Conservation (phyloP, 2,113 vertebrate species). For the Catagonus wagneri region DNA sequence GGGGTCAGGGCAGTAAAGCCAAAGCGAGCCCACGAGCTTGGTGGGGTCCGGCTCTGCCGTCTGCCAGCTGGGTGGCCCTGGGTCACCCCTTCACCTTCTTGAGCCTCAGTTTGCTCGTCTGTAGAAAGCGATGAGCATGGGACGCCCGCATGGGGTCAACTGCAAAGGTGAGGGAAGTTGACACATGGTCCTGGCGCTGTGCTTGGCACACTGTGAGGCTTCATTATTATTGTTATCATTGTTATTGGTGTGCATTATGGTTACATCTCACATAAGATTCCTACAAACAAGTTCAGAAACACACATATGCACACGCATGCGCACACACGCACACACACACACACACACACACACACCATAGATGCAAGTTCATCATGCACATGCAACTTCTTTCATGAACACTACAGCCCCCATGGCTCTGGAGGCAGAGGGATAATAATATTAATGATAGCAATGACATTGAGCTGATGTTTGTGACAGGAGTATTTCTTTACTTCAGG, state of each 20-base stretch:
- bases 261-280: no score
- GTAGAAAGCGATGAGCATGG: not conserved
- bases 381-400: not conserved
- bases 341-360: not conserved
- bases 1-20: not conserved
- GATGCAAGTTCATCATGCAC: accelerated
- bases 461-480: not conserved
- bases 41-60: not conserved
- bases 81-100: not conserved
- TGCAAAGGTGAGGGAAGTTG: not conserved
- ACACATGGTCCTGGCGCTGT: accelerated
- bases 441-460: accelerated
- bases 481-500: not conserved
- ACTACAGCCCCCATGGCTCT: not conserved
- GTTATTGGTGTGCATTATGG: accelerated
- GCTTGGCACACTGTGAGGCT: not conserved
- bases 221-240: accelerated
- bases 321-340: not conserved
- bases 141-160: not conserved
- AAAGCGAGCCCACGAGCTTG: accelerated
- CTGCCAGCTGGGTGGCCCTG: not conserved
- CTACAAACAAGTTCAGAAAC: not conserved
- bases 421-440: not conserved
- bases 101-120: not conserved
- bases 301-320: no score